phyloP scores from a whole-genome alignment of 2,888 invertebrate genomes.

The Clepsis dumicolana region DNA sequence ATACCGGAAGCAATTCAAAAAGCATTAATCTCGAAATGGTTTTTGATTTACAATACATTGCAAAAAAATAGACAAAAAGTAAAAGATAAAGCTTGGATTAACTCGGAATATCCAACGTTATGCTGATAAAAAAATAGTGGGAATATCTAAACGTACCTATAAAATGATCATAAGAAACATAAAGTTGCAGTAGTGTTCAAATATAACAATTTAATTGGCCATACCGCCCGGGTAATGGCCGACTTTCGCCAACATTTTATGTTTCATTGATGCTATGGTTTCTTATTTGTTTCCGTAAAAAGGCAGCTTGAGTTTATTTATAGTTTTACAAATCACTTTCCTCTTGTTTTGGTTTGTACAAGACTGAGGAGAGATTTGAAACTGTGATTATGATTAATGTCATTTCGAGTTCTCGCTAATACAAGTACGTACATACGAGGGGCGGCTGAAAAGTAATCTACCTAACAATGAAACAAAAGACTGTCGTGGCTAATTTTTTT shows the following conservation, averaged over 20 bases:
- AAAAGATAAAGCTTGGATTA: too few relatives aligned
- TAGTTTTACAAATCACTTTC: not conserved
- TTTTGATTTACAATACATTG: too few relatives aligned
- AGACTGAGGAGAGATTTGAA: not conserved
- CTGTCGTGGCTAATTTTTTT: too few relatives aligned
- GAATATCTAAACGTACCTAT: not conserved
- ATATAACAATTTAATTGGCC: slow-evolving; percentile 24
- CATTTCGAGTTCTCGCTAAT: too few relatives aligned
- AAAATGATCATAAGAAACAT: slow-evolving; percentile 2
- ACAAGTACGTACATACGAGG: too few relatives aligned
- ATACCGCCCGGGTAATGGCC: slow-evolving; percentile 8
- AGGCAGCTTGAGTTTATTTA: not conserved
- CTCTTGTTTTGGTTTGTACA: not conserved
- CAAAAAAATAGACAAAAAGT: too few relatives aligned
- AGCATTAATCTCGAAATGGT: too few relatives aligned
- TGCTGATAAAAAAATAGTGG: not conserved
- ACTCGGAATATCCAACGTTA: not conserved
- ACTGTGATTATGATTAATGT: too few relatives aligned
- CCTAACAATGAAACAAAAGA: too few relatives aligned
- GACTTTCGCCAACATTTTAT: slow-evolving; percentile 27
- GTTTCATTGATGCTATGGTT: slow-evolving; percentile 20
- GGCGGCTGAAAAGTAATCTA: too few relatives aligned
- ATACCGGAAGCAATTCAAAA: too few relatives aligned
- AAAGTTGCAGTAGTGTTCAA: slow-evolving; percentile 7
- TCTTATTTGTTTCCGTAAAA: not conserved